A percentile compares a stretch with the other conserved stretches of the same genome.
phyloP scores from a whole-genome alignment of 2,113 vertebrate species.

The Trochalopteron elliotii region DNA sequence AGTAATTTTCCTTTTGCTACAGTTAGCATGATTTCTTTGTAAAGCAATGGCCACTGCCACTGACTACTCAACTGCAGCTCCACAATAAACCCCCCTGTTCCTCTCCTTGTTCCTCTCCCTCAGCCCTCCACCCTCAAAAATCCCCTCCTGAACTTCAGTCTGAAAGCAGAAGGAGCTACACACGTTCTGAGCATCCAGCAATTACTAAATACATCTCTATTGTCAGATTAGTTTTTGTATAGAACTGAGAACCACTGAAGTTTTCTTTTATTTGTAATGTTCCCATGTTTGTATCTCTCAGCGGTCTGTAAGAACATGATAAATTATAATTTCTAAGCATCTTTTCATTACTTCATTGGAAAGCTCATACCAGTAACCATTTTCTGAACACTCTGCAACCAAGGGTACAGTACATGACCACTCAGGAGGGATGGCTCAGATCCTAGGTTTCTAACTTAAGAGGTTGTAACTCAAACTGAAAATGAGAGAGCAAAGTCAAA shows the following conservation, averaged over 20 bases:
- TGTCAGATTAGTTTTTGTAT: neutral
- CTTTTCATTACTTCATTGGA: neutral
- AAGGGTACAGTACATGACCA: neutral
- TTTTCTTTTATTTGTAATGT: neutral
- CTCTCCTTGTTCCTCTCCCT: neutral
- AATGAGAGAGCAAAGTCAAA: neutral
- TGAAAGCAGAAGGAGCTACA: conserved; percentile 22
- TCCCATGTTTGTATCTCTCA: neutral
- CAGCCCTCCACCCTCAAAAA: neutral
- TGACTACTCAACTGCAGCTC: neutral
- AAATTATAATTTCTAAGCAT: neutral
- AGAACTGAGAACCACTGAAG: neutral
- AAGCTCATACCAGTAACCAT: neutral
- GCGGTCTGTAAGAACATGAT: neutral
- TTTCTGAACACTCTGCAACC: neutral
- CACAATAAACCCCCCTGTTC: neutral
- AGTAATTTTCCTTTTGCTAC: neutral
- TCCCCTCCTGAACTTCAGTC: neutral
- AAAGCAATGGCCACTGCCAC: neutral
- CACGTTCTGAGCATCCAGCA: fast-evolving
- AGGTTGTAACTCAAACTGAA: neutral
- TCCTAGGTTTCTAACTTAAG: neutral
- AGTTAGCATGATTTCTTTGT: neutral
- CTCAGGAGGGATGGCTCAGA: neutral
- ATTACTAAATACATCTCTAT: neutral